Evolutionary conservation across 1,140 invertebrate species (phyloP), one percentile per base, ranked within the genome.

Genomic region (Battus philenor): DNA sequence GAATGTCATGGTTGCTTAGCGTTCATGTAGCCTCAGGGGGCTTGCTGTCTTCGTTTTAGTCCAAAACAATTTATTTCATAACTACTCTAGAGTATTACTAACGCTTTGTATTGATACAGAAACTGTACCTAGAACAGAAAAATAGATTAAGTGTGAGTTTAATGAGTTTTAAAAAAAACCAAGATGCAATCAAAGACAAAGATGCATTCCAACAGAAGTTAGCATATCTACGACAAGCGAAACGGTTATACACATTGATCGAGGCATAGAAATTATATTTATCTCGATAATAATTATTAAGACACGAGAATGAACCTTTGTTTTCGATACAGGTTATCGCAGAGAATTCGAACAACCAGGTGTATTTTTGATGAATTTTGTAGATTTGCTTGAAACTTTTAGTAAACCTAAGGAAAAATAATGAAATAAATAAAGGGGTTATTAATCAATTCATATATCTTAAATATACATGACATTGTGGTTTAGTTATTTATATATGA

Each of bases 341-440:
- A 11, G 29, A 11, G 11, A 82, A 66, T 82, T 73, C 54, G 80
- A 69, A 59, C 72, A 70, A 39, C 78, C 73, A 39, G 76, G 69
- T 56, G 74, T 64, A 36, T 81, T 78, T 77, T 75, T 80, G 61
- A 46, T 71, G 62, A 77, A 72, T 75, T 82, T 82, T 75, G 75
- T 68, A 9, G 68, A 63, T 72, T 73, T 74, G 59, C 64, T 63
- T 47, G 75, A 72, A 48, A 64, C 72, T 70, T 80, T 82, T 76
- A 80, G 75, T 59, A 77, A 63, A 80, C 80, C 80, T 84, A 81
- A 24, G 74, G 68, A 80, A 66, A 72, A 74, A 60, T 72, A 73
- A 52, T 56, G 49, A 64, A 57, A 53, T 49, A 51, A 9, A 27
- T 15, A 34, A 38, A 10, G 7, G 11, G 12, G 24, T 2, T 26